Evolutionary conservation across 2,888 invertebrate species (phyloP).

Genomic region (Penaeus monodon): DNA sequence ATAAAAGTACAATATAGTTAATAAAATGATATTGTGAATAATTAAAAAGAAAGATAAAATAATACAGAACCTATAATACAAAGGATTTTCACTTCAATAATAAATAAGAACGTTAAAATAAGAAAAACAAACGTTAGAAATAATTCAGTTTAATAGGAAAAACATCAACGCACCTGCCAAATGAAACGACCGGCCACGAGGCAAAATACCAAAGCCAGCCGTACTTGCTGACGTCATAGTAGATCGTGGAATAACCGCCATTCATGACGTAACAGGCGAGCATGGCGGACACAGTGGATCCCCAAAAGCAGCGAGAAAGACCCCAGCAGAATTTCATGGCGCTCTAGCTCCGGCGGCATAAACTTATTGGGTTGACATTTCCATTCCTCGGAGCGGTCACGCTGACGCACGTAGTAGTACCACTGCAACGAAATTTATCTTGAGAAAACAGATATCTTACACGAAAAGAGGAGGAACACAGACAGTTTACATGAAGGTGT

Average conservation of each 20-base stretch:
- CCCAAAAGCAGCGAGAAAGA: slow-evolving; percentile 74
- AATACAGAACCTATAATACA: no score
- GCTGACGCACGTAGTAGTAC: slow-evolving; percentile 79
- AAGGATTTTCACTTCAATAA: no score
- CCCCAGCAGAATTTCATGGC: slow-evolving; percentile 79
- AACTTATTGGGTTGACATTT: slow-evolving; percentile 81
- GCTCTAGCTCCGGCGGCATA: slow-evolving; percentile 77
- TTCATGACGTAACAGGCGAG: slow-evolving; percentile 79
- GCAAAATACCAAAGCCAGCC: slow-evolving; percentile 78
- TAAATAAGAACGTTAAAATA: no score
- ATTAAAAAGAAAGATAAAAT: no score
- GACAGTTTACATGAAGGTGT: no score
- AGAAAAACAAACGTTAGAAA: no score
- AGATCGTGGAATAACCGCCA: slow-evolving; percentile 78
- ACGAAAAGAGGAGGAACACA: background rate
- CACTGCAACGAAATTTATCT: slow-evolving; percentile 72
- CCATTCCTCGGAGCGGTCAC: slow-evolving; percentile 78
- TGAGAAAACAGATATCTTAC: background rate
- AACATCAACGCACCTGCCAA: slow-evolving; percentile 72
- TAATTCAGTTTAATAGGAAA: background rate
- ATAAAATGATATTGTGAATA: no score
- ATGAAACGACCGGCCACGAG: slow-evolving; percentile 77
- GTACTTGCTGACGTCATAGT: slow-evolving; percentile 77
- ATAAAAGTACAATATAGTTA: no score
- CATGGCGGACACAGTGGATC: slow-evolving; percentile 75